These are phyloP conservation scores for Myoxocephalus aenaeus DNA, from an alignment of 2,797 vertebrate species.

Conservation along the genomic window DNA sequence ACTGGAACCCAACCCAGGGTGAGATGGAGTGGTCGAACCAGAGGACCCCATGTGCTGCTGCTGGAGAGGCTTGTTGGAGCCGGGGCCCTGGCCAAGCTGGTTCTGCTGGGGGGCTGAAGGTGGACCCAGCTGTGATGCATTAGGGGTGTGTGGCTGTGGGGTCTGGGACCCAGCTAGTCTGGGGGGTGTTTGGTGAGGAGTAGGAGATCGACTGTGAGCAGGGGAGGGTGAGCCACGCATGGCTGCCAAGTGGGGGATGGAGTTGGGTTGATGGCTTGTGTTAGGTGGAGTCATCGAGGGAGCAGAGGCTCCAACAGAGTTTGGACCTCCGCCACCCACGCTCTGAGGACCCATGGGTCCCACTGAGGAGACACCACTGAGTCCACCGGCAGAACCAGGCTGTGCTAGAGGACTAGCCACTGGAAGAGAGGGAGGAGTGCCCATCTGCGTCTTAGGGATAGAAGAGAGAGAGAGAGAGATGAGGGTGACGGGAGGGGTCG, in stretches of 20 bases:
- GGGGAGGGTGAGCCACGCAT: constrained; percentile 96
- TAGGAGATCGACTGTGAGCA: constrained; percentile 86
- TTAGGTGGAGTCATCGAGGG: constrained; percentile 76
- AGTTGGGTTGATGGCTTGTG: constrained; percentile 87
- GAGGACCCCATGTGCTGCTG: constrained; percentile 82
- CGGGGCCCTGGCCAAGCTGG: constrained; percentile 80
- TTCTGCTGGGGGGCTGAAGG: constrained; percentile 77
- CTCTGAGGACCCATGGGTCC: constrained; percentile 80
- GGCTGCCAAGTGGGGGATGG: constrained; percentile 86
- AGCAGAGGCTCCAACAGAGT: constrained; percentile 64
- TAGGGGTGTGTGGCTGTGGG: constrained; percentile 92
- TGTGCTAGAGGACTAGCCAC: constrained; percentile 91
- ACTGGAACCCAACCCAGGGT: constrained; percentile 83
- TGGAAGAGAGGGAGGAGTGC: constrained; percentile 89
- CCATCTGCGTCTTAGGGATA: constrained; percentile 88
- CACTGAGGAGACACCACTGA: constrained; percentile 78
- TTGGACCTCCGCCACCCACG: constrained; percentile 69
- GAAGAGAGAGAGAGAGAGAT: neutral
- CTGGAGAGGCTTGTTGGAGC: constrained; percentile 84
- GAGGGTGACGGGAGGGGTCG: neutral
- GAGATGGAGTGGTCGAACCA: constrained; percentile 79
- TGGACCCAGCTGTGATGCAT: constrained; percentile 82
- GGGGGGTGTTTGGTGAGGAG: constrained; percentile 94
- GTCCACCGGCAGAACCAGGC: constrained; percentile 79
- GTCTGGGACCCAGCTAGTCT: constrained; percentile 89